phyloP scores from a whole-genome alignment of 2,888 invertebrate genomes.

The Trisateles emortualis region DNA sequence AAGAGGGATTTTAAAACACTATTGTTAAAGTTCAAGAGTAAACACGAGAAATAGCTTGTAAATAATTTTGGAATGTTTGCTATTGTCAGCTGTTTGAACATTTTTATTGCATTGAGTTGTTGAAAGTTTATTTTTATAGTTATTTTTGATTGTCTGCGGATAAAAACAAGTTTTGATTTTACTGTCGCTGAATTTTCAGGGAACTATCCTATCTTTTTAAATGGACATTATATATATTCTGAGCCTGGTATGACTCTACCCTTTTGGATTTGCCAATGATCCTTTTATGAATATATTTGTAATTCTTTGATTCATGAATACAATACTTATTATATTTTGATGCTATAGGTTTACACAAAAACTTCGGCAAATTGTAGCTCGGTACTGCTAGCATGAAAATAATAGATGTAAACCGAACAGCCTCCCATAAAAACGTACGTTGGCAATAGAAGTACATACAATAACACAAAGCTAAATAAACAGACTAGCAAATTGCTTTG shows the following conservation, averaged over 20 bases:
- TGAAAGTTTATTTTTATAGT: conserved; percentile 1
- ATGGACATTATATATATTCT: no score
- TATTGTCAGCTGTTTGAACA: background rate
- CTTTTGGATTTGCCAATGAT: no score
- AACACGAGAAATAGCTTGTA: conserved; percentile 1
- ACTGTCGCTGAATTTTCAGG: no score
- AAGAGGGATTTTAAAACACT: conserved; percentile 6
- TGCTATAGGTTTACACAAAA: background rate
- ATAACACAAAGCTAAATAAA: conserved; percentile 4
- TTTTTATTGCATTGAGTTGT: background rate
- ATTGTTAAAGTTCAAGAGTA: conserved; percentile 9
- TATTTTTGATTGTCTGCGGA: background rate
- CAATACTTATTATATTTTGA: background rate
- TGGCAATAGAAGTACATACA: background rate
- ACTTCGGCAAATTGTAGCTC: background rate
- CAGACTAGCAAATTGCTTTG: conserved; percentile 1
- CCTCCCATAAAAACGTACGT: background rate
- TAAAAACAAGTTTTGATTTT: no score
- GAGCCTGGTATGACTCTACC: no score
- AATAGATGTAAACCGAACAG: background rate
- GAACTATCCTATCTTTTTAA: no score
- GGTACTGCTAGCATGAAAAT: background rate
- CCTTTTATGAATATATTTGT: no score
- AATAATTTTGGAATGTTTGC: background rate
- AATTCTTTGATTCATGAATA: background rate